Evolutionary conservation across 1,140 invertebrate species (phyloP).

Genomic region (Paraescarpia echinospica): DNA sequence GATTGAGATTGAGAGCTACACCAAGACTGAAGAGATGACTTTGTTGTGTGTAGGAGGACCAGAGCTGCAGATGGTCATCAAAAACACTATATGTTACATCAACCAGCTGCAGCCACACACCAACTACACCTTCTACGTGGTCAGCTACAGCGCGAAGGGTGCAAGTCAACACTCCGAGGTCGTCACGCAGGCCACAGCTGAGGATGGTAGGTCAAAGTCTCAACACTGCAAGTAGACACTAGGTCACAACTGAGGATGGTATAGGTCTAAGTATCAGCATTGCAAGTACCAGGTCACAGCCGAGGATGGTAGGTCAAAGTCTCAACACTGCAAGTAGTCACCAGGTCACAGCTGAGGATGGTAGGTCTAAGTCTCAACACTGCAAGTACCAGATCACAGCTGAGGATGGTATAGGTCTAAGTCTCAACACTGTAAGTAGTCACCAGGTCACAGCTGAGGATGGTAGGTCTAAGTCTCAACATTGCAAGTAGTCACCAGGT

Average conservation of each 20-base stretch:
- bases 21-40: neutral
- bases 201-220: constrained; percentile 18
- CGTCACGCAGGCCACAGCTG: constrained; percentile 13
- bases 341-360: neutral
- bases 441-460: neutral
- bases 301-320: neutral
- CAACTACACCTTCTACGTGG: constrained; percentile 29
- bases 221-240: neutral
- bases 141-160: constrained; percentile 7
- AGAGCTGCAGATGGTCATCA: constrained; percentile 18
- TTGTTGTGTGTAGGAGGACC: constrained; percentile 11
- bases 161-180: constrained; percentile 14
- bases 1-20: neutral
- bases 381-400: neutral
- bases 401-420: neutral
- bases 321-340: neutral
- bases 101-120: constrained; percentile 10
- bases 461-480: neutral
- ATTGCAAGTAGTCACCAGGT: neutral
- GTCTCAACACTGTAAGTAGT: neutral
- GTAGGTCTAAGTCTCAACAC: neutral
- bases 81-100: neutral
- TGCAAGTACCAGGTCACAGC: neutral
- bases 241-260: neutral
- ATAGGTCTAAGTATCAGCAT: neutral